Conservation (phyloP, 2,888 invertebrate genomes). For the Sinhomidia bicolor region DNA sequence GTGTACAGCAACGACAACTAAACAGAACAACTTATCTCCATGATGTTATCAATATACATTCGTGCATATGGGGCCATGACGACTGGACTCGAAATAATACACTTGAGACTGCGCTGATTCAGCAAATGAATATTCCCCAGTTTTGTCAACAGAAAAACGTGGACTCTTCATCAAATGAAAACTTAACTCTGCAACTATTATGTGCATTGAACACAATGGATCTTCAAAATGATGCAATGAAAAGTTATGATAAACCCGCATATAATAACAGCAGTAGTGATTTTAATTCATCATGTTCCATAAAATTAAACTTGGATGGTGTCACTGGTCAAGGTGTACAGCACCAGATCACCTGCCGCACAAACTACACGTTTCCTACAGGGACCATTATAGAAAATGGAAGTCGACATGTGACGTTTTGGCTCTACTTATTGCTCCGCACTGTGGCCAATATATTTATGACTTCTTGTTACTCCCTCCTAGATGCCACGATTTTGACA, state of each 20-base stretch:
- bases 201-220: too few relatives aligned
- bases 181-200: too few relatives aligned
- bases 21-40: neutral
- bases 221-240: too few relatives aligned
- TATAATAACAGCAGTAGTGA: too few relatives aligned
- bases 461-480: conserved; percentile 92
- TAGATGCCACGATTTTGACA: conserved; percentile 93
- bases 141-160: neutral
- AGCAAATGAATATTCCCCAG: neutral
- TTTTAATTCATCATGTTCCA: neutral
- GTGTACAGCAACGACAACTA: neutral
- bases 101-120: neutral
- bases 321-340: neutral
- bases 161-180: too few relatives aligned
- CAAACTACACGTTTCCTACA: conserved; percentile 64
- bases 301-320: neutral
- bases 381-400: conserved; percentile 67
- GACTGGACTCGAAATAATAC: neutral
- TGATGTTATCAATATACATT: conserved; percentile 35
- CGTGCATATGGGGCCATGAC: conserved; percentile 1
- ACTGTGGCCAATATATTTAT: conserved; percentile 91
- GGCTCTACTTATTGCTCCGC: conserved; percentile 90
- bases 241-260: too few relatives aligned
- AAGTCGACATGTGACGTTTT: conserved; percentile 84
- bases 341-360: conserved; percentile 56